These are phyloP conservation scores for Xerus inauris DNA, from an alignment of 2,113 vertebrate species.

Conservation along the genomic window DNA sequence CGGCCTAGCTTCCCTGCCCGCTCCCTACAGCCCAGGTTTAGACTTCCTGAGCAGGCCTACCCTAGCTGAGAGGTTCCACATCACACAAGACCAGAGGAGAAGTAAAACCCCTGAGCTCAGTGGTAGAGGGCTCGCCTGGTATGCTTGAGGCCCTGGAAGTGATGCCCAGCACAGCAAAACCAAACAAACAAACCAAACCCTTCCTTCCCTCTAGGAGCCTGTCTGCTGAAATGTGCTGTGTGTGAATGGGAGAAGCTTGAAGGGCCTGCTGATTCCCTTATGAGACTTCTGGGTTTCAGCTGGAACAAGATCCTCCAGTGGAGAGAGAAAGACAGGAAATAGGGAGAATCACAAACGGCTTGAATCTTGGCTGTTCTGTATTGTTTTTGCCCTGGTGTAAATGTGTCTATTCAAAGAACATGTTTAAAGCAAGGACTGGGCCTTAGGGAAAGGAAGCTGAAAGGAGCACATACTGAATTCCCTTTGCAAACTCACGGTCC, in stretches of 20 bases:
- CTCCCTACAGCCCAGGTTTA: neutral
- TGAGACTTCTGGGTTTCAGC: neutral
- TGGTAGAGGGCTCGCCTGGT: neutral
- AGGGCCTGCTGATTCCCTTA: rapidly evolving
- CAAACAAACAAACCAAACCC: neutral
- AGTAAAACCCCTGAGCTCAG: neutral
- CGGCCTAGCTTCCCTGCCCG: neutral
- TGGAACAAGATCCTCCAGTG: neutral
- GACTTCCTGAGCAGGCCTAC: neutral
- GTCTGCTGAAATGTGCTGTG: rapidly evolving
- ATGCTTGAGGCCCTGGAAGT: neutral
- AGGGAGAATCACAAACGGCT: neutral
- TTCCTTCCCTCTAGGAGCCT: neutral
- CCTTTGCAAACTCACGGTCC: neutral
- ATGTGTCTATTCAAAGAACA: neutral
- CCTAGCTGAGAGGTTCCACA: neutral
- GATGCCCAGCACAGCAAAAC: neutral
- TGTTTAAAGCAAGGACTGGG: neutral
- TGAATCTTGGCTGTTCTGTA: neutral
- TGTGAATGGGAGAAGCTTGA: neutral
- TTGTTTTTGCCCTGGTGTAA: neutral
- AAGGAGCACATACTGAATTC: neutral
- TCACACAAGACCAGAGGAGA: neutral
- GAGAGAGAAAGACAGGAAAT: neutral
- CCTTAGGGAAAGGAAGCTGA: neutral